phyloP scores from a whole-genome alignment of 2,797 vertebrate genomes.

The Anabas testudineus region DNA sequence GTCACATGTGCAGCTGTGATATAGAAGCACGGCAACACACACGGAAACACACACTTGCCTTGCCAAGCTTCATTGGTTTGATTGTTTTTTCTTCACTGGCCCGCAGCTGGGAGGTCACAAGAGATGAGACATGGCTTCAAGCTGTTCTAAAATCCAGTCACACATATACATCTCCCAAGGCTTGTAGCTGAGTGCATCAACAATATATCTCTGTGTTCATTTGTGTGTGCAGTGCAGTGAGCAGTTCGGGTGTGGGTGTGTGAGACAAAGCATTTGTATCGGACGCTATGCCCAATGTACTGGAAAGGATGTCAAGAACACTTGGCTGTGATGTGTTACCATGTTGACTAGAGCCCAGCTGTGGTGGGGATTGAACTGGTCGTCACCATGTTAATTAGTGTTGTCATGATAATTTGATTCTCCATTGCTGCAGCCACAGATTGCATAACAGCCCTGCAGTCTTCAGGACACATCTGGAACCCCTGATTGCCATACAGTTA shows the following conservation, averaged over 20 bases:
- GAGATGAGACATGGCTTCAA: constrained; percentile 68
- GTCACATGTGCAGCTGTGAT: constrained; percentile 58
- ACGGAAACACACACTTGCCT: constrained; percentile 26
- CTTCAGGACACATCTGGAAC: constrained; percentile 76
- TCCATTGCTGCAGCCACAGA: constrained; percentile 53
- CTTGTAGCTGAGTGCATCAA: constrained; percentile 33
- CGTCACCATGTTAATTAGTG: constrained; percentile 77
- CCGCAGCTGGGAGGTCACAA: constrained; percentile 68
- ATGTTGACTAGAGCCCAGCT: constrained; percentile 73
- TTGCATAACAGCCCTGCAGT: constrained; percentile 62
- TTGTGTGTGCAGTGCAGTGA: constrained; percentile 12
- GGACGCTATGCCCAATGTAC: constrained; percentile 58
- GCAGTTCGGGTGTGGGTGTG: constrained; percentile 9
- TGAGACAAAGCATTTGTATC: constrained; percentile 36
- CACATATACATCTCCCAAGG: constrained; percentile 54
- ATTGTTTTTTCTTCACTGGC: constrained; percentile 54
- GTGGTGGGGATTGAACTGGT: constrained; percentile 71
- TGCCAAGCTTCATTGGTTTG: constrained; percentile 56
- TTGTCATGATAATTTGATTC: constrained; percentile 75
- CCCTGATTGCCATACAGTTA: constrained; percentile 70
- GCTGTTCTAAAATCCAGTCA: constrained; percentile 65
- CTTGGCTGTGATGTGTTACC: constrained; percentile 75
- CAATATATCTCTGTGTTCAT: constrained; percentile 7
- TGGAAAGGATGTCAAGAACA: constrained; percentile 72
- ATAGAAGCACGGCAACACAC: constrained; percentile 24